Percentiles rank a stretch among this genome's conserved stretches.
Conservation (phyloP, 2,113 vertebrate species). For the Agelaius tricolor region DNA sequence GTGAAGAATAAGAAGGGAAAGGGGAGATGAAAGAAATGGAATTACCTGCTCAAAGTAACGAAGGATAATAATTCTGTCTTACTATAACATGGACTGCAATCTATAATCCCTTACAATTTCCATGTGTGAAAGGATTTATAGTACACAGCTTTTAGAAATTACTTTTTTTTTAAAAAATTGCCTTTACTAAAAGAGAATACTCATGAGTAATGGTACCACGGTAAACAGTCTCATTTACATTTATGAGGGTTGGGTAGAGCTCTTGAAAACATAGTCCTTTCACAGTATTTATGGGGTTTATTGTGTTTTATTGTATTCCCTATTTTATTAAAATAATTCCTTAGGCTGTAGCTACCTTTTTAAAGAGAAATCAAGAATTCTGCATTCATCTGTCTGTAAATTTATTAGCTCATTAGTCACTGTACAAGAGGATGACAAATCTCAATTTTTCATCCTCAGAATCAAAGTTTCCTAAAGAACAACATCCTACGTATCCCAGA, state of each 20-base stretch:
- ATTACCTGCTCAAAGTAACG: neutral
- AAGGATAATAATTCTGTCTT: neutral
- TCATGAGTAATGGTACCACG: neutral
- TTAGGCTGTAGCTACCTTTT: neutral
- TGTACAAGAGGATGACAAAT: slow-evolving; percentile 3
- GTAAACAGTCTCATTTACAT: neutral
- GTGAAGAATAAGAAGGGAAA: neutral
- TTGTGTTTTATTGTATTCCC: neutral
- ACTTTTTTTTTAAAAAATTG: neutral
- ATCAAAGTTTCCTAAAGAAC: slow-evolving; percentile 7
- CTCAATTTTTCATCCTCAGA: slow-evolving; percentile 45
- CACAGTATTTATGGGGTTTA: neutral
- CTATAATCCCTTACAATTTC: neutral
- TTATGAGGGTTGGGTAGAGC: neutral
- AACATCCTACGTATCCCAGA: neutral
- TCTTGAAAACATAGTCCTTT: neutral
- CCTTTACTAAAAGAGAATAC: neutral
- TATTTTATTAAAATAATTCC: slow-evolving; percentile 31
- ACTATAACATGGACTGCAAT: neutral
- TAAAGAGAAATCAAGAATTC: slow-evolving; percentile 13
- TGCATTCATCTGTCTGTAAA: slow-evolving; percentile 14
- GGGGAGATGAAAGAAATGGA: neutral
- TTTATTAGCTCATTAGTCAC: slow-evolving; percentile 42
- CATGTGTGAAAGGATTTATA: neutral
- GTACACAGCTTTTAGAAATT: neutral